Evolutionary conservation across 2,797 vertebrate genomes (phyloP).

Genomic region (Molossus alvarezi): DNA sequence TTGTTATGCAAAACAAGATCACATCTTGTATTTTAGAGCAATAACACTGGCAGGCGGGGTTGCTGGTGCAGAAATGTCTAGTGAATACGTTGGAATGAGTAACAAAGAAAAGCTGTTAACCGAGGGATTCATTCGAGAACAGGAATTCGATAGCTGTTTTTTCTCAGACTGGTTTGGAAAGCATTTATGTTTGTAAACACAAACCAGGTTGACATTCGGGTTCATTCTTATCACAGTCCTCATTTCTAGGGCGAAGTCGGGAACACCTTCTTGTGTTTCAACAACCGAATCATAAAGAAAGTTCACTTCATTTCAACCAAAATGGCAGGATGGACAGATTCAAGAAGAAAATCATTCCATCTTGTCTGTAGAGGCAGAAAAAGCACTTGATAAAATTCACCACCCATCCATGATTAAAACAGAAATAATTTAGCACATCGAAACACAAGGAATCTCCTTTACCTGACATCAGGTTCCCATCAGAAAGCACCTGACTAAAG

Average conservation of each 20-base stretch:
- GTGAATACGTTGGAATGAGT: not conserved
- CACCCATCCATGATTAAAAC: not conserved
- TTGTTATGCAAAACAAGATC: not conserved
- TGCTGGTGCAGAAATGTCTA: not conserved
- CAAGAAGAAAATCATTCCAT: not conserved
- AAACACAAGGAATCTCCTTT: not conserved
- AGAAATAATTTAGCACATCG: not conserved
- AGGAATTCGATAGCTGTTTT: not conserved
- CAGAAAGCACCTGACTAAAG: not conserved
- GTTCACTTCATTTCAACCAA: not conserved
- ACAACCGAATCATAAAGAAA: not conserved
- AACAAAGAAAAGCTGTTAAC: not conserved
- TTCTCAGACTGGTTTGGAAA: not conserved
- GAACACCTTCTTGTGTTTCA: not conserved
- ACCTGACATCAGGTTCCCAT: not conserved
- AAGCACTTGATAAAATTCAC: conserved; percentile 20
- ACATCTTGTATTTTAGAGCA: not conserved
- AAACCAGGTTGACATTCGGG: not conserved
- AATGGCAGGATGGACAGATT: not conserved
- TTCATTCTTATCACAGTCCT: not conserved
- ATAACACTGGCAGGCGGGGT: not conserved
- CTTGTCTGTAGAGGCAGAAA: not conserved
- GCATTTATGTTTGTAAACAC: not conserved
- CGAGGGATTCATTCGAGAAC: not conserved
- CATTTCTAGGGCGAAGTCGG: not conserved